Evolutionary conservation across 2,797 vertebrate species (phyloP), one percentile per base, ranked within the genome.

Genomic region (Sitta carolinensis): DNA sequence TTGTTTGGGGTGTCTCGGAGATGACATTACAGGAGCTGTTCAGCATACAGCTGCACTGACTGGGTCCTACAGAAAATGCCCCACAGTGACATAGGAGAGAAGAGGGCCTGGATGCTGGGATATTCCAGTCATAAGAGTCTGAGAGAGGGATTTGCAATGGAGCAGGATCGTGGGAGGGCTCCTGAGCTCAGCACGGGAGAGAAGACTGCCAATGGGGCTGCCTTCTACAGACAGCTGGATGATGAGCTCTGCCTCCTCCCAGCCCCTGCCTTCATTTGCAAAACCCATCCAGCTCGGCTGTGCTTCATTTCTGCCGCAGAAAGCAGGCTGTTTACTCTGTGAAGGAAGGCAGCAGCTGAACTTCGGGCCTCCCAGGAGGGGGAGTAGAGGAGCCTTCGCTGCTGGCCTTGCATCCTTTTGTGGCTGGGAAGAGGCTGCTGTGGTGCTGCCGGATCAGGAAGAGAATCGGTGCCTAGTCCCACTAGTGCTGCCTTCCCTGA

Each of bases 281-380:
- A 57, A 89, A 89, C 45, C 51, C 59, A 18, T 82, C 51, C 48
- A 9, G 29, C 29, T 87, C 5, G 2, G 7, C 38, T 47, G 43
- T 16, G 13, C 32, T 50, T 74, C 34, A 5, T 38, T 66, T 57
- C 64, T 63, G 52, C 34, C 78, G 45, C 25, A 51, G 68, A 59
- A 54, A 63, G 45, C 45, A 23, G 26, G 57, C 52, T 42, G 5
- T 43, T 84, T 36, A 21, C 43, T 52, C 34, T 19, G 20, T 51
- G 67, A 63, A 22, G 52, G 76, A 32, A 29, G 47, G 62, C 54
- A 58, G 72, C 47, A 47, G 72, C 75, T 82, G 84, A 64, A 45
- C 68, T 63, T 70, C 21, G 18, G 59, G 68, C 51, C 52, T 90
- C 54, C 94, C 93, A 93, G 94, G 90, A 95, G 89, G 84, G 96